A percentile compares a stretch with the other conserved stretches of the same genome.
These are phyloP conservation scores for Drosophila busckii DNA, from an alignment of 1,140 invertebrate species.

Conservation along the genomic window DNA sequence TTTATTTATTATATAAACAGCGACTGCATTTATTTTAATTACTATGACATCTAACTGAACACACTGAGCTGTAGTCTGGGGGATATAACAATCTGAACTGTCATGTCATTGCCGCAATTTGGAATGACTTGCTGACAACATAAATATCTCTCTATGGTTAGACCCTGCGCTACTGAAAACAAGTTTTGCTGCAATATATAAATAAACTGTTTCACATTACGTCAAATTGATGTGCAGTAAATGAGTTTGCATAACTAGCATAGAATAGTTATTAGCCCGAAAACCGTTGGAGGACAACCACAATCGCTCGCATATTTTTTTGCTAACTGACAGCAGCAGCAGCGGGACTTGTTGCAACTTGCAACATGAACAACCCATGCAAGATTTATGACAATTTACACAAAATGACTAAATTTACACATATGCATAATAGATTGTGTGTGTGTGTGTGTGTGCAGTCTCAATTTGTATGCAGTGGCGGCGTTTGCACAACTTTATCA, in stretches of 20 bases:
- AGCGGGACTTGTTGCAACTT: no score
- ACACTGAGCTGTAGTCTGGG: no score
- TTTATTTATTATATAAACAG: no score
- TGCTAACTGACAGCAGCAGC: constrained; percentile 3
- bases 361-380: constrained; percentile 32
- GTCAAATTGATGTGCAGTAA: constrained; percentile 61
- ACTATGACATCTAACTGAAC: no score
- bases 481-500: constrained; percentile 34
- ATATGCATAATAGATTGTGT: background rate
- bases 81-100: no score
- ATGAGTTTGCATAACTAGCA: constrained; percentile 53
- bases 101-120: no score
- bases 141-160: no score
- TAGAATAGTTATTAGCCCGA: constrained; percentile 31
- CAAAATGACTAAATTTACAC: constrained; percentile 15
- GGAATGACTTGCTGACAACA: constrained; percentile 33
- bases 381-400: constrained; percentile 57
- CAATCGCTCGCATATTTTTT: constrained; percentile 50
- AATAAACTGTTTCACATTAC: constrained; percentile 54
- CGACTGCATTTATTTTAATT: no score
- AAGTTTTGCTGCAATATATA: constrained; percentile 48
- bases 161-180: constrained; percentile 1
- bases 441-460: background rate
- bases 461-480: constrained; percentile 13
- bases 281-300: constrained; percentile 63